These are phyloP conservation scores for Podarcis muralis DNA, from an alignment of 2,113 vertebrate species.

Conservation along the genomic window DNA sequence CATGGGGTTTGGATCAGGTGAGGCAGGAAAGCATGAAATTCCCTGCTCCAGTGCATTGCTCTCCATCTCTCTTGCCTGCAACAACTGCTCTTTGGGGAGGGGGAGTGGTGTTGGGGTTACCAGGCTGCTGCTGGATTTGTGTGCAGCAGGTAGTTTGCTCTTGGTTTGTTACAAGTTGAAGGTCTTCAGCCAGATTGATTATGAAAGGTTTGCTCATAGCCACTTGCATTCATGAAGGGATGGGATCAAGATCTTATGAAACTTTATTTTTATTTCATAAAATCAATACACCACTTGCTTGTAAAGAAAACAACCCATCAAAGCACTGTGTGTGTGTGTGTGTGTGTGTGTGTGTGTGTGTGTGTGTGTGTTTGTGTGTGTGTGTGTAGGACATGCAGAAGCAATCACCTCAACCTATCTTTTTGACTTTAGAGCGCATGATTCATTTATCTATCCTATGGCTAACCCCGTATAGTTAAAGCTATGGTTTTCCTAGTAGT, in stretches of 20 bases:
- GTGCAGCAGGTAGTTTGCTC: neutral
- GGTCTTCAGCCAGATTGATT: neutral
- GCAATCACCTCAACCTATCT: no score
- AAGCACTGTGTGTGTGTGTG: no score
- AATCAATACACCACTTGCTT: no score
- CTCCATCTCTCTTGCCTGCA: neutral
- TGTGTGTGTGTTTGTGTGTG: no score
- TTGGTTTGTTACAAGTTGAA: neutral
- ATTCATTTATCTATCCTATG: no score
- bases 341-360: no score
- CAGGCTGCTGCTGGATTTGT: neutral
- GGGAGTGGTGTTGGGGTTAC: neutral
- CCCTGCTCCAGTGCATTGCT: neutral
- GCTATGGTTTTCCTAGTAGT: no score
- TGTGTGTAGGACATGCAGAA: no score
- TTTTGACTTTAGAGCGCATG: no score
- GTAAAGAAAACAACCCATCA: no score
- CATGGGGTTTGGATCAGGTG: neutral
- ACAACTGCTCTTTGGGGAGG: neutral
- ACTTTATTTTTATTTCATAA: neutral
- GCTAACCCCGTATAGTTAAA: no score
- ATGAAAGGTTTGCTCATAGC: neutral
- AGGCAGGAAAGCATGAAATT: neutral
- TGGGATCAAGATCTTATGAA: neutral
- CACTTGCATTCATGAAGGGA: neutral